Percentiles rank a stretch among this genome's conserved stretches.
These are phyloP conservation scores for Paralichthys olivaceus DNA, from an alignment of 2,113 vertebrate species.

Conservation along the genomic window DNA sequence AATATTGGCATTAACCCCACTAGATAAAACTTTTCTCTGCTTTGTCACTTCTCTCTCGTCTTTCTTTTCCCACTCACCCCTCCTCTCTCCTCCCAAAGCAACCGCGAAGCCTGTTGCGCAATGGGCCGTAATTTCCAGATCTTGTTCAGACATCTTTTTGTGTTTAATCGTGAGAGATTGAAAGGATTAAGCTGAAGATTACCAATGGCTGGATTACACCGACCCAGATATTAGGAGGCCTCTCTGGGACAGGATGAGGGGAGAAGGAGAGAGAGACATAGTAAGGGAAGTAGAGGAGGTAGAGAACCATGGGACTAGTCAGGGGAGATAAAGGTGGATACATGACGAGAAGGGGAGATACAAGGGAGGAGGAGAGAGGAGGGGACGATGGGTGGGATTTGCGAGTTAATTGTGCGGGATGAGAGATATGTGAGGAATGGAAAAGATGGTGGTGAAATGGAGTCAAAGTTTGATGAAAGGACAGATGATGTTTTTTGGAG, in stretches of 20 bases:
- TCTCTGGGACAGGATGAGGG: conserved; percentile 46
- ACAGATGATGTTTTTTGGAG: not conserved
- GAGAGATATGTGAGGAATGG: conserved; percentile 51
- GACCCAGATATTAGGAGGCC: conserved; percentile 63
- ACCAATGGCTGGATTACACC: conserved; percentile 72
- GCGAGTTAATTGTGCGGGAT: conserved; percentile 47
- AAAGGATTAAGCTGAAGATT: conserved; percentile 77
- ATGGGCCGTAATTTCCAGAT: conserved; percentile 39
- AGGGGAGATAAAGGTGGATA: conserved; percentile 23
- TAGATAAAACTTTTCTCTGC: conserved; percentile 11
- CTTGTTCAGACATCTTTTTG: conserved; percentile 75
- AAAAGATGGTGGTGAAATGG: conserved; percentile 13
- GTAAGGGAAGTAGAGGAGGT: conserved; percentile 21
- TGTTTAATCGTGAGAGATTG: conserved; percentile 77
- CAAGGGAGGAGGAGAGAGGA: conserved; percentile 13
- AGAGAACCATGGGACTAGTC: conserved; percentile 34
- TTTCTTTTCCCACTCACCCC: conserved; percentile 13
- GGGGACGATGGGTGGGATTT: conserved; percentile 31
- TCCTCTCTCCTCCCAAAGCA: conserved; percentile 21
- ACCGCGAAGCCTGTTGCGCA: conserved; percentile 33
- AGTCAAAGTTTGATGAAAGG: conserved; percentile 18
- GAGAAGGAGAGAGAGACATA: conserved; percentile 22
- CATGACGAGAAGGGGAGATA: conserved; percentile 24
- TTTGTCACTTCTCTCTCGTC: conserved; percentile 17
- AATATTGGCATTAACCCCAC: not conserved